Evolutionary conservation across 1,140 invertebrate genomes (phyloP), one percentile per base, ranked within the genome.

Genomic region (Zophobas morio): DNA sequence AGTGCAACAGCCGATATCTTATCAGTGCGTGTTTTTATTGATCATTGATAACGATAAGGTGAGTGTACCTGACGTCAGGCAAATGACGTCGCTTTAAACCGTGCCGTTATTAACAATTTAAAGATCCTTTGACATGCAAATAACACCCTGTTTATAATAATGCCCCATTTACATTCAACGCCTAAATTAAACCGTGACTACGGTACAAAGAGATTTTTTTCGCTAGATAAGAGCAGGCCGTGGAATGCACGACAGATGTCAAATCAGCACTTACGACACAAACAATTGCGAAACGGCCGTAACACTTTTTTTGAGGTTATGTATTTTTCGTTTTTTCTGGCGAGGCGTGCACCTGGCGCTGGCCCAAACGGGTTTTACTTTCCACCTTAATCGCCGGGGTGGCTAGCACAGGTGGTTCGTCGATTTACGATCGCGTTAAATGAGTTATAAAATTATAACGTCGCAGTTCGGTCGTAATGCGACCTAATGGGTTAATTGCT

Each of bases 1-100:
- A 56, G 71, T 73, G 71, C 39, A 40, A 73, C 39, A 66, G 35
- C 20, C 34, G 34, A 73, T 73, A 73, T 32, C 71, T 73, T 73
- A 73, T 73, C 71, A 40, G 49, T 39, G 1, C 32, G 71, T 56
- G 42, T 53, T 6, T 49, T 32, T 73, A 73, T 73, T 56, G 71
- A 72, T 72, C 35, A 4, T 72, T 72, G 70, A 73, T 73, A 73
- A 73, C 47, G 71, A 73, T 56, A 66, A 73, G 71, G 71, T 73
- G 71, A 73, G 71, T 73, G 71, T 42, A 66, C 60, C 60, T 66
- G 37, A 66, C 60, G 60, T 36, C 20, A 20, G 20, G 33, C 8
- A 6, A 66, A 66, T 66, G 60, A 66, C 60, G 60, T 66, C 37
- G 60, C 42, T 34, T n/a, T 34, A 66, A 66, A 66, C n/a, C 56